Evolutionary conservation across 2,797 vertebrate species (phyloP), one percentile per base, ranked within the genome.

Genomic region (Hyperoplus lanceolatus): DNA sequence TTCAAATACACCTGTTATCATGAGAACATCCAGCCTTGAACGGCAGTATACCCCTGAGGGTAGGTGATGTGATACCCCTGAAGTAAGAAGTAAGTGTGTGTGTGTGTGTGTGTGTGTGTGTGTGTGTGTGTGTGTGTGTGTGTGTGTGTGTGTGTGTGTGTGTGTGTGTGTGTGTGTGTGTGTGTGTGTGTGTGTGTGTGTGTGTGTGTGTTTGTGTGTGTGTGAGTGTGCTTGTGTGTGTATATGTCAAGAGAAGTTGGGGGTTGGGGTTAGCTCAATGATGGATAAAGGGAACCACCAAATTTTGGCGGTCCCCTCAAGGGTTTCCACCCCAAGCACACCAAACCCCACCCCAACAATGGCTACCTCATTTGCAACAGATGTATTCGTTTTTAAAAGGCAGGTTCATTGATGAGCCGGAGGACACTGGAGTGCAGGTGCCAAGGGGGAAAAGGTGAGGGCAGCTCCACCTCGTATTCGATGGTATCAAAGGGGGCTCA

Each of bases 1-100:
- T 91, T 90, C 80, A 88, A 73, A 90, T 90, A 60, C 90, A 92
- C 91, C 90, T 93, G 92, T 92, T 91, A 80, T 78, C 71, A 83
- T 70, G 9, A 84, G 63, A 86, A 75, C 76, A 49, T 84, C 60
- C 68, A 80, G 71, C 53, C 57, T n/a, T 49, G 73, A 39, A 43
- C 64, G 71, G 68, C 64, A 68, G 56, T 38, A 29, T 41, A 58
- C 80, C 92, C 89, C 89, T 18, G 18, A 79, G 92, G 89, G 90
- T 4, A 36, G 59, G 92, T 82, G 87, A 94, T 86, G 77, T 50
- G 92, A 94, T 93, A 92, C 79, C 75, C 84, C 87, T 90, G 87
- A 86, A 92, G 90, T 85, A 53, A 86, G 83, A 84, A 81, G 85
- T 79, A 53, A 71, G 54, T 66, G 45, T 68, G 62, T 78, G 79